Base-by-base conservation (phyloP, 2,113 vertebrate species). In the Macquaria australasica region DNA sequence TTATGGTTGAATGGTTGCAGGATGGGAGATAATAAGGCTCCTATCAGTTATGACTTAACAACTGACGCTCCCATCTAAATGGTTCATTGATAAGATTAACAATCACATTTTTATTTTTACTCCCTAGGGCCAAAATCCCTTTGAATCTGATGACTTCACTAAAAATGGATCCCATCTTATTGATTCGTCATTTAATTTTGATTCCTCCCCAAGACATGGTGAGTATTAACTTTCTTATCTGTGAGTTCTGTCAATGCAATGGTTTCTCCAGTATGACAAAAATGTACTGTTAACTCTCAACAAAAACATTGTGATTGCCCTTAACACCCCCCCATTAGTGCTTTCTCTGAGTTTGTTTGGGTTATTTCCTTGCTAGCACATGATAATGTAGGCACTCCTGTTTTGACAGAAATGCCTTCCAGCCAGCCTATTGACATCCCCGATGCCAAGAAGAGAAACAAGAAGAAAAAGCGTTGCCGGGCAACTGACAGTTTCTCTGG, bases 401-500 rank as follows among this genome's bases (percentile, higher is more conserved):
- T 69, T 73, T 11, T 72, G 11, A 59, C 87, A 99, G 98, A 97
- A 85, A 97, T 99, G 95, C 97, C 97, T 80, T 94, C 96, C 3
- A 99, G 98, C 82, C 96, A 97, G 81, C 98, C 98, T 88, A 99
- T 99, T 0, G 98, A 99, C 87, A 99, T 99, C 95, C 98, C 98
- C 0, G 97, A 99, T 0, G 97, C 98, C 89, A 99, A 98, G 94
- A 99, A 98, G 92, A 96, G 98, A 85, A 96, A 97, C 95, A 99
- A 99, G 96, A 99, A 99, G 95, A 99, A 99, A 93, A 99, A 99
- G 92, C 96, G 98, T 69, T 98, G 98, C 94, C 91, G 98, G 58
- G 98, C 98, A 77, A 99, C 98, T 0, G 98, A 99, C 92, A 99
- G 98, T 93, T 99, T 99, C 95, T 97, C 98, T 0, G 98, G 98